Percentiles rank a stretch among this genome's conserved stretches.
These are phyloP conservation scores for Drosophila albomicans DNA, from an alignment of 1,140 invertebrate genomes.

Conservation along the genomic window DNA sequence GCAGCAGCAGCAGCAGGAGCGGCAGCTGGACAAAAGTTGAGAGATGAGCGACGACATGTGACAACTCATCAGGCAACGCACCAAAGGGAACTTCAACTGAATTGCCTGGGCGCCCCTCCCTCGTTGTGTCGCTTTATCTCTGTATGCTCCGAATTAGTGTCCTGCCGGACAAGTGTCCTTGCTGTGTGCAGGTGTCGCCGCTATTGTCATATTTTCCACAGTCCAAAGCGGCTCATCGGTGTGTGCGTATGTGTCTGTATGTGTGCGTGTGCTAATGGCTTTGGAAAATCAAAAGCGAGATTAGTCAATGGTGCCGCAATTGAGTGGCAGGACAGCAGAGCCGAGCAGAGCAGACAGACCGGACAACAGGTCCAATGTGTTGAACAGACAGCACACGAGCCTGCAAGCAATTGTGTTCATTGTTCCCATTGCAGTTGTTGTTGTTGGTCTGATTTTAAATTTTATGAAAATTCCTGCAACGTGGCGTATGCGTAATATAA, in stretches of 20 bases:
- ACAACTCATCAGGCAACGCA: conserved; percentile 68
- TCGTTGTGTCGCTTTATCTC: not conserved
- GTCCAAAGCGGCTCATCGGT: conserved; percentile 30
- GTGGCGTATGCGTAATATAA: conserved; percentile 51
- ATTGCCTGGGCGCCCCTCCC: not conserved
- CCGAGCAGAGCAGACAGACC: conserved; percentile 1
- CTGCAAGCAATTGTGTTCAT: conserved; percentile 40
- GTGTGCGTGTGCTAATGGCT: conserved; percentile 57
- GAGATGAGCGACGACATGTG: conserved; percentile 67
- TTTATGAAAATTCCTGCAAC: conserved; percentile 39
- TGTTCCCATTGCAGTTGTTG: conserved; percentile 24
- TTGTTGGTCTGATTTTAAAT: conserved; percentile 41
- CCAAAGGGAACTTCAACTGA: conserved; percentile 54
- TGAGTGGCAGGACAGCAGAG: conserved; percentile 53
- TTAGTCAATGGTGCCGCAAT: conserved; percentile 61
- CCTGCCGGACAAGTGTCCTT: conserved; percentile 32
- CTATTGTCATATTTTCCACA: conserved; percentile 59
- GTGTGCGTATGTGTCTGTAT: conserved; percentile 3
- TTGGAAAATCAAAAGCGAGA: conserved; percentile 63
- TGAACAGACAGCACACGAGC: conserved; percentile 1
- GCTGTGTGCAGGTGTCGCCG: conserved; percentile 39
- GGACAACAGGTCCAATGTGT: conserved; percentile 28
- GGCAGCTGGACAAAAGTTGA: conserved; percentile 22
- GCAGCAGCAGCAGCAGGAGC: conserved; percentile 42
- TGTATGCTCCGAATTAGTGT: conserved; percentile 59